A percentile compares a stretch with the other conserved stretches of the same genome.
Conservation (phyloP, 2,797 vertebrate species). For the Podargus strigoides region DNA sequence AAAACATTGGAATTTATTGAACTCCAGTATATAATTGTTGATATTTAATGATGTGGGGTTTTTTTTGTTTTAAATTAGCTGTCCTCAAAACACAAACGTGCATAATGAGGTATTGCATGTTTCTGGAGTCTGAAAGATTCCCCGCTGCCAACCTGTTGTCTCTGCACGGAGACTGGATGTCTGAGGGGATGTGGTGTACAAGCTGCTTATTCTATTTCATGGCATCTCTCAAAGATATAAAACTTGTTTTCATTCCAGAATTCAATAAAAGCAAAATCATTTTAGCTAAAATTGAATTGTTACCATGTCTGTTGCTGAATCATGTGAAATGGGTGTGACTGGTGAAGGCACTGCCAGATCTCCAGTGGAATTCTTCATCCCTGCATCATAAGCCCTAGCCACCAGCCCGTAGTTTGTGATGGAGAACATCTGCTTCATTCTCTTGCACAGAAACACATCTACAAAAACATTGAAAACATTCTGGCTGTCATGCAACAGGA, state of each 20-base stretch:
- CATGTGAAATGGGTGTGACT: not conserved
- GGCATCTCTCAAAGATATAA: not conserved
- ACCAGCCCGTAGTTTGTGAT: not conserved
- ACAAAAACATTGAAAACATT: not conserved
- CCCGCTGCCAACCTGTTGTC: not conserved
- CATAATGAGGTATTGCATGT: not conserved
- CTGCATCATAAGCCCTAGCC: rapidly evolving
- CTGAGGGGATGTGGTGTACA: not conserved
- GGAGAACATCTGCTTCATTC: not conserved
- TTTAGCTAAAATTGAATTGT: conserved; percentile 36
- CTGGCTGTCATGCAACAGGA: not conserved
- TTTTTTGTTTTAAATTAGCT: not conserved
- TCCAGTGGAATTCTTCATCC: not conserved
- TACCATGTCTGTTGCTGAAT: not conserved
- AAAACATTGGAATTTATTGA: not conserved
- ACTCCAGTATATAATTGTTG: not conserved
- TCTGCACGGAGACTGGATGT: not conserved
- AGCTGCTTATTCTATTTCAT: conserved; percentile 28
- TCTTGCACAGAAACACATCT: not conserved
- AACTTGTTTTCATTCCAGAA: conserved; percentile 5
- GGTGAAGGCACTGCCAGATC: not conserved
- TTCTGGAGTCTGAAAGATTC: not conserved
- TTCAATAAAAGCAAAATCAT: conserved; percentile 19
- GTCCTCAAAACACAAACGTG: not conserved
- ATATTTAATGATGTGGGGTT: not conserved